Conservation (phyloP, 2,888 invertebrate genomes). For the Masnerella sp. region DNA sequence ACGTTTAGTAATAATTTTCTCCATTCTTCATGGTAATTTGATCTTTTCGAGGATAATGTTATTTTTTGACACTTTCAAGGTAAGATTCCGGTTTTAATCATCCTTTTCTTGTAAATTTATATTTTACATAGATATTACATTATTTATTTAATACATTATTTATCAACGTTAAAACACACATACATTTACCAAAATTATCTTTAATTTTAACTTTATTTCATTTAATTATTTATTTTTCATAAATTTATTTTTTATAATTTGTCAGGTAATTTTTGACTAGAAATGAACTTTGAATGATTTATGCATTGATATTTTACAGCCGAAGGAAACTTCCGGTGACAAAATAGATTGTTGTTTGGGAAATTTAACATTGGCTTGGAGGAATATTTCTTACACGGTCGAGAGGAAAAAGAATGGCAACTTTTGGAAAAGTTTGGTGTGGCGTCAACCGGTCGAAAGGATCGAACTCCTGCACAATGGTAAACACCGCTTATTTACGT, state of each 20-base stretch:
- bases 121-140: too few relatives aligned
- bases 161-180: too few relatives aligned
- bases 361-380: conserved; percentile 68
- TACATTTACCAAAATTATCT: too few relatives aligned
- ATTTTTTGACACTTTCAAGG: conserved; percentile 49
- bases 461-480: conserved; percentile 80
- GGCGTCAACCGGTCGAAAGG: conserved; percentile 79
- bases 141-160: too few relatives aligned
- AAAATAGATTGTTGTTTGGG: conserved; percentile 26
- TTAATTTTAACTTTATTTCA: too few relatives aligned
- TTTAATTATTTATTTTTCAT: too few relatives aligned
- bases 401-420: conserved; percentile 62
- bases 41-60: conserved; percentile 29
- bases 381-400: conserved; percentile 67
- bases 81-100: too few relatives aligned
- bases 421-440: conserved; percentile 78
- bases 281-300: too few relatives aligned
- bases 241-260: too few relatives aligned
- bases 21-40: conserved; percentile 26
- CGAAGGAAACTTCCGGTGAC: conserved; percentile 15
- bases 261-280: too few relatives aligned
- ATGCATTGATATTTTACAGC: conserved; percentile 3
- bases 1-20: neutral
- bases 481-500: conserved; percentile 63
- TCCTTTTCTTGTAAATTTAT: conserved; percentile 3